Percentiles rank a stretch among this genome's conserved stretches.
Conservation (phyloP, 2,888 invertebrate species). For the Tubulanus polymorphus region DNA sequence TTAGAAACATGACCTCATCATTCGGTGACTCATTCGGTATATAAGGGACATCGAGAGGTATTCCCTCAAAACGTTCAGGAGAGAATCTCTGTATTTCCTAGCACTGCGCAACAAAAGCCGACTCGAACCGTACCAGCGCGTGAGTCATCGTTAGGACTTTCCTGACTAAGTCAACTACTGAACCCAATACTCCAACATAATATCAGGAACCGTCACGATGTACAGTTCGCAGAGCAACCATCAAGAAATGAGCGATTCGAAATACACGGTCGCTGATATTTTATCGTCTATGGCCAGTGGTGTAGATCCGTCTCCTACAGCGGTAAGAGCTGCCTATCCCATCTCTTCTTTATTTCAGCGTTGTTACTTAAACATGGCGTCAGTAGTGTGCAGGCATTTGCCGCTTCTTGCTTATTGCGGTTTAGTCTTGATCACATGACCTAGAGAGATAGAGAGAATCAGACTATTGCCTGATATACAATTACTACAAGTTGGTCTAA, state of each 20-base stretch:
- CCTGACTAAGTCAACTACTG: no score
- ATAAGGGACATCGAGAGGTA: not conserved
- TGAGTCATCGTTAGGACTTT: not conserved
- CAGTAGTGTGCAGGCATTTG: not conserved
- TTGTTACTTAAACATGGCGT: not conserved
- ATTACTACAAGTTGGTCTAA: no score
- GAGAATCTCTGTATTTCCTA: no score
- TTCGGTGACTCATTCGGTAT: not conserved
- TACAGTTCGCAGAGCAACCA: no score
- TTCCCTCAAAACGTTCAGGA: no score
- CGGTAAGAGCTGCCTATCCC: conserved; percentile 21
- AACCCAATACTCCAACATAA: no score
- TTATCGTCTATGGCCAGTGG: conserved; percentile 50
- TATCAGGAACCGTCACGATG: no score
- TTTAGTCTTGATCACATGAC: no score
- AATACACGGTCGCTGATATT: conserved; percentile 50
- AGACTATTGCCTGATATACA: no score
- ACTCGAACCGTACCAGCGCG: not conserved
- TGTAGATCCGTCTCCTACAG: conserved; percentile 27
- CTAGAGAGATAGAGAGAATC: no score
- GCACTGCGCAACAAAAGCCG: not conserved
- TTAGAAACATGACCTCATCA: not conserved
- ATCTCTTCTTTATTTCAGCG: not conserved
- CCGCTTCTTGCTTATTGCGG: no score
- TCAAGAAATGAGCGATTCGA: conserved; percentile 26